Base-by-base conservation (phyloP, 2,797 vertebrate species). In the Podarcis siculus region DNA sequence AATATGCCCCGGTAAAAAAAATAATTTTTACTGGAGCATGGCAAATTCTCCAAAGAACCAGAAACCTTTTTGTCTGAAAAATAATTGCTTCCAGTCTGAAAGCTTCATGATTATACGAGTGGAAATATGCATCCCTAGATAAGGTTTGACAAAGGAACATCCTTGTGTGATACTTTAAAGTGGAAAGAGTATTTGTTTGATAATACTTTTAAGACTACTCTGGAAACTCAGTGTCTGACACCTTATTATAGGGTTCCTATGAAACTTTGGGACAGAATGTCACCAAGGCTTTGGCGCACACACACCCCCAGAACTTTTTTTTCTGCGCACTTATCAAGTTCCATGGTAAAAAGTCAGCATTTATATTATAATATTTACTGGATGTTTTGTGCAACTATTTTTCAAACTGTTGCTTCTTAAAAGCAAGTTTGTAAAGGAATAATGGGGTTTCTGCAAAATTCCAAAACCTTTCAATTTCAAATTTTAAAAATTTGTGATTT, bases 141-240 rank as follows among this genome's bases (percentile, higher is more conserved):
- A 66, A 81, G 39, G 0, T 69, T 80, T 2, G 25, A 10, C 82
- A 87, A 84, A 69, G 30, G 30, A 61, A 58, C 21, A 69, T 6
- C 0, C 3, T 66, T 83, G 32, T 72, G 9, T 61, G 27, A 45
- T 45, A 85, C n/a, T 45, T 45, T 67, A 86, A 76, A 58, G n/a
- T 3, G 35, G 3, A 37, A 8, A 9, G 87, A 79, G 0, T 4
- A 2, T 25, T 78, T 21, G 58, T 91, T 75, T 19, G 67, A 45
- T 17, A 27, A 27, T 0, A 1, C 1, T 30, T 61, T 27, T 19
- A 32, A 83, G 9, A 42, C 27, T 0, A 0, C 0, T 49, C 42
- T 83, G 79, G 67, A 83, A 87, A 39, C 67, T 8, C 8, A 83
- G n/a, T 77, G 37, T 27, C 42, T 88, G 71, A 2, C 39, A 72